Conservation (phyloP, 2,797 vertebrate species). For the Myotis pilosus region DNA sequence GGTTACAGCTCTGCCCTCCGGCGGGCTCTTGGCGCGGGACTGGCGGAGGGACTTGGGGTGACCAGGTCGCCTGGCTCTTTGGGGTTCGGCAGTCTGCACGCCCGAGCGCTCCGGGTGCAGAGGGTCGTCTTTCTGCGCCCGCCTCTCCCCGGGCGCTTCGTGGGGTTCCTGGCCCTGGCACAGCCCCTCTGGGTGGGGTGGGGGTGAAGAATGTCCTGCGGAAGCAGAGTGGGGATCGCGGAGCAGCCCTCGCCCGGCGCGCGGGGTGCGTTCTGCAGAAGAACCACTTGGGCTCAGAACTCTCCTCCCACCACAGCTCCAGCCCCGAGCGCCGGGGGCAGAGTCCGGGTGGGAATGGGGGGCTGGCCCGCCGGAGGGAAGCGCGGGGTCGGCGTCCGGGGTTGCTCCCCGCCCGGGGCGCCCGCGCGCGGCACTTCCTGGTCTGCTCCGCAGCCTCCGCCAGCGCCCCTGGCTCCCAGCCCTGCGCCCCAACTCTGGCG, state of each 20-base stretch:
- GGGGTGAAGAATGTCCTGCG: neutral
- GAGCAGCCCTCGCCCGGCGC: neutral
- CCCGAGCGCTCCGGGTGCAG: neutral
- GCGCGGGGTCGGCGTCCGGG: neutral
- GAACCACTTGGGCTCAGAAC: neutral
- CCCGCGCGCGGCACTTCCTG: constrained; percentile 19
- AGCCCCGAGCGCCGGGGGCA: neutral
- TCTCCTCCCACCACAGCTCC: neutral
- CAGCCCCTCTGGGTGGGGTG: neutral
- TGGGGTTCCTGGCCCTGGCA: neutral
- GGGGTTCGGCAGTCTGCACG: neutral
- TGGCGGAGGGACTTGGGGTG: neutral
- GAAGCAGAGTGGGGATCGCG: neutral
- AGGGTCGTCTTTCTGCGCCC: neutral
- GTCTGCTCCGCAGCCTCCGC: neutral
- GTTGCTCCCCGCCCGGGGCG: too few species aligned
- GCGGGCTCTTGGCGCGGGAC: neutral
- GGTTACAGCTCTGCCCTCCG: neutral
- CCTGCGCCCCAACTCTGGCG: neutral
- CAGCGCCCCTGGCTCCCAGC: neutral
- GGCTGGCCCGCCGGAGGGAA: neutral
- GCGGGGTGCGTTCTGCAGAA: neutral
- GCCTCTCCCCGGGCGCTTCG: neutral
- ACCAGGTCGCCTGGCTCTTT: neutral
- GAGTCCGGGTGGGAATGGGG: neutral